phyloP scores from a whole-genome alignment of 2,797 vertebrate genomes.

The Hydrophis major region DNA sequence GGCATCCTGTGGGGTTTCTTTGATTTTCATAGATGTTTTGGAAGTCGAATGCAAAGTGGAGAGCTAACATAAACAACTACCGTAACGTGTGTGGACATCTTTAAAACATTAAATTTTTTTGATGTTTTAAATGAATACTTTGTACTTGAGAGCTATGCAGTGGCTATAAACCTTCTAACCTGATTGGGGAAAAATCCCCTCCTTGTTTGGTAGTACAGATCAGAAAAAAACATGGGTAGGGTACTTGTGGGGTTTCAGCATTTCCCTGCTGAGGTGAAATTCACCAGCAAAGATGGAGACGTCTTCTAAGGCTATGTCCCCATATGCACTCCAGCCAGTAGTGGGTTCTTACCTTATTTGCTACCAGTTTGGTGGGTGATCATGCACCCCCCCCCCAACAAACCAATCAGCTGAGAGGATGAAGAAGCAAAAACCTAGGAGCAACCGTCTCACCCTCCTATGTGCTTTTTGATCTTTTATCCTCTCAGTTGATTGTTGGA shows the following conservation, averaged over 20 bases:
- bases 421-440: too few relatives aligned
- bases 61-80: conserved; percentile 50
- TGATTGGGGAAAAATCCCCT: conserved; percentile 39
- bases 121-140: conserved; percentile 49
- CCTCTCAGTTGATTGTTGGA: too few relatives aligned
- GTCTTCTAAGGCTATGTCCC: background rate
- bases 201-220: conserved; percentile 32
- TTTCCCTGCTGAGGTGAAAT: background rate
- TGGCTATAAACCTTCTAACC: conserved; percentile 56
- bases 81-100: conserved; percentile 54
- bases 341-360: too few relatives aligned
- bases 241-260: background rate
- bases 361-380: too few relatives aligned
- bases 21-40: conserved; percentile 64
- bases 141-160: conserved; percentile 48
- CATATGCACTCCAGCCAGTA: background rate
- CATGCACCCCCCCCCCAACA: too few relatives aligned
- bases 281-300: background rate
- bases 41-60: conserved; percentile 51
- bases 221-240: conserved; percentile 7
- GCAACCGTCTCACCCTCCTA: too few relatives aligned
- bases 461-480: too few relatives aligned
- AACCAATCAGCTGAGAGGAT: too few relatives aligned
- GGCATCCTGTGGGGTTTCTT: conserved; percentile 62
- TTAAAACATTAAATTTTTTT: conserved; percentile 58